Evolutionary conservation across 2,113 vertebrate genomes (phyloP), one percentile per base, ranked within the genome.

Genomic region (Plestiodon gilberti): DNA sequence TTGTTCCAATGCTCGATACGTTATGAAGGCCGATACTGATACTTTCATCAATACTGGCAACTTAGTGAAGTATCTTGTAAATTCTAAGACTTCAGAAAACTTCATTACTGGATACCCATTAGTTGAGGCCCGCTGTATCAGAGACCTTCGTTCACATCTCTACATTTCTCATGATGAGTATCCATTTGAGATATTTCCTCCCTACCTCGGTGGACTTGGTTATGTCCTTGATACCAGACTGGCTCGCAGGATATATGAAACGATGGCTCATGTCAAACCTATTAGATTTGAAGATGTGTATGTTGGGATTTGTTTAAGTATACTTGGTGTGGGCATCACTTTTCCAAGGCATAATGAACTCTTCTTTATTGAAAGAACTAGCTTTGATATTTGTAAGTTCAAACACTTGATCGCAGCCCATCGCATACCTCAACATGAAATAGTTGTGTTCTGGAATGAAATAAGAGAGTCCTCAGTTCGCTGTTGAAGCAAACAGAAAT

Each of bases 261-360:
- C 96, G 83, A 96, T 96, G 96, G 67, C 91, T 78, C 96, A 96
- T 0, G 71, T 97, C 48, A 96, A 59, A 61, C 95, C 95, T 4
- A 69, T 97, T 84, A 96, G 95, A 67, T 93, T 97, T 33, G 96
- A 97, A 94, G 96, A 97, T 40, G 95, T 95, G 62, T 97, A 96
- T 1, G 94, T 96, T n/a, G 96, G 96, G 2, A 95, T 97, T 83
- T 96, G 95, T 71, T 89, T 96, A 77, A 94, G 89, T 80, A 65
- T 95, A 20, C 93, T 96, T 30, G 90, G 94, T 28, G 96, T 96
- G 78, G 85, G 92, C n/a, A 22, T 96, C 86, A 92, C 83, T 0
- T 1, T 96, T 70, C 95, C 94, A 4, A 79, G 92, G 61, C 94
- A 93, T 30, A 76, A 81, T 6, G 88, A 95, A 6, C 94, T 89